Conservation (phyloP, 2,113 vertebrate genomes). For the Scomber colias region DNA sequence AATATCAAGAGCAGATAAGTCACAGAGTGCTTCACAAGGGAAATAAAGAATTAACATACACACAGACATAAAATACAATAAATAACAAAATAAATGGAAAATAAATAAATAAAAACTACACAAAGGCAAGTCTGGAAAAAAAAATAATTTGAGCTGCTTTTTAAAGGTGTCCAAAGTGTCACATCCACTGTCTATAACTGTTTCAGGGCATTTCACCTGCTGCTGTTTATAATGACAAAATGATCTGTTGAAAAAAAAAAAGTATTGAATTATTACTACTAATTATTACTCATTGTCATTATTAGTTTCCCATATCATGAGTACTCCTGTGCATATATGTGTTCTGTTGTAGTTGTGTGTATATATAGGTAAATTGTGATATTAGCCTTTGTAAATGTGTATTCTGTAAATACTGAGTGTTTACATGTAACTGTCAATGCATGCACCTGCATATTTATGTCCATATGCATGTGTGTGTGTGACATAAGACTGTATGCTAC, state of each 20-base stretch:
- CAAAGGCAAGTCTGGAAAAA: no score
- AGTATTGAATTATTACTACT: not conserved
- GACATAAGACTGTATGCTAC: not conserved
- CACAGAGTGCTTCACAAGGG: no score
- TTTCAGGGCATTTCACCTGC: not conserved
- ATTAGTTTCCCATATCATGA: not conserved
- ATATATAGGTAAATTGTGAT: not conserved
- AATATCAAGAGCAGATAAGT: no score
- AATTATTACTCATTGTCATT: not conserved
- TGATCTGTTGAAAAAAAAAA: no score
- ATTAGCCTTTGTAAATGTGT: constrained; percentile 2
- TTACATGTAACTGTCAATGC: constrained; percentile 5
- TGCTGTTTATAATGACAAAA: not conserved
- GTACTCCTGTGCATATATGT: not conserved
- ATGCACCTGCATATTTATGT: not conserved
- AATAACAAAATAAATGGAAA: no score
- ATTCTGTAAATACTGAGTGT: not conserved
- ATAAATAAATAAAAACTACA: no score
- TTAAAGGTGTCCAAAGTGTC: no score
- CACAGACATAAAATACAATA: no score
- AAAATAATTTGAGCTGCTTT: no score
- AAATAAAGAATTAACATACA: no score
- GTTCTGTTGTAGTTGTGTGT: not conserved
- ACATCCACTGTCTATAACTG: not conserved
- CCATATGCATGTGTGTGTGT: not conserved